These are phyloP conservation scores for Madoqua kirkii DNA, from an alignment of 2,113 vertebrate species.

Conservation along the genomic window DNA sequence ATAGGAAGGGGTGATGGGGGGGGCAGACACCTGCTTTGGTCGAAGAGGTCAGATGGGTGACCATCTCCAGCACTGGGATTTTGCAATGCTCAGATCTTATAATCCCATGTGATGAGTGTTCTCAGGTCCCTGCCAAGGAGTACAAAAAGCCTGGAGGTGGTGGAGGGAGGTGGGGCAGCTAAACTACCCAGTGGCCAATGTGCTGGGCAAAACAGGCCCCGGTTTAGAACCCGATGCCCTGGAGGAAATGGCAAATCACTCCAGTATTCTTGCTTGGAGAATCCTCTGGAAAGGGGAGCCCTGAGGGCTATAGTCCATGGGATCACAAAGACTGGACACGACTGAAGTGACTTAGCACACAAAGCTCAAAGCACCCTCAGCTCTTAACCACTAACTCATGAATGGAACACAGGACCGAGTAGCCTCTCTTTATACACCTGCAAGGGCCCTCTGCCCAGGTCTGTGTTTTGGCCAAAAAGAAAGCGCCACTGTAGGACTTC, in stretches of 20 bases:
- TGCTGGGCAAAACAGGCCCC: background rate
- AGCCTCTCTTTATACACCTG: background rate
- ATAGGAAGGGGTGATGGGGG: accelerated
- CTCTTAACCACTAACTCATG: background rate
- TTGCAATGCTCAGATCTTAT: background rate
- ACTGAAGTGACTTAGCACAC: background rate
- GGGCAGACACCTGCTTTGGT: background rate
- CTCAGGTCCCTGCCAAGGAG: background rate
- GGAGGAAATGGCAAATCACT: background rate
- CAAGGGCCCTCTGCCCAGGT: background rate
- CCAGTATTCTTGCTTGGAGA: background rate
- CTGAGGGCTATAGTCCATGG: background rate
- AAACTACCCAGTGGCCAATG: background rate
- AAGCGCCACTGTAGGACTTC: background rate
- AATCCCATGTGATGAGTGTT: background rate
- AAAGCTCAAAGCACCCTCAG: background rate
- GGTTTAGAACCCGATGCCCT: background rate
- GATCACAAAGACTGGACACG: background rate
- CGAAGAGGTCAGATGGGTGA: background rate
- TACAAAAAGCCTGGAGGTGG: background rate
- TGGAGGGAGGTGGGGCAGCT: background rate
- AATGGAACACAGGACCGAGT: background rate
- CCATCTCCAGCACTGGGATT: background rate
- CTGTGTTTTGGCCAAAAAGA: background rate
- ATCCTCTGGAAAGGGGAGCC: background rate